Percentiles rank a stretch among this genome's conserved stretches.
phyloP scores from a whole-genome alignment of 2,888 invertebrate genomes.

The Papilio gigon region DNA sequence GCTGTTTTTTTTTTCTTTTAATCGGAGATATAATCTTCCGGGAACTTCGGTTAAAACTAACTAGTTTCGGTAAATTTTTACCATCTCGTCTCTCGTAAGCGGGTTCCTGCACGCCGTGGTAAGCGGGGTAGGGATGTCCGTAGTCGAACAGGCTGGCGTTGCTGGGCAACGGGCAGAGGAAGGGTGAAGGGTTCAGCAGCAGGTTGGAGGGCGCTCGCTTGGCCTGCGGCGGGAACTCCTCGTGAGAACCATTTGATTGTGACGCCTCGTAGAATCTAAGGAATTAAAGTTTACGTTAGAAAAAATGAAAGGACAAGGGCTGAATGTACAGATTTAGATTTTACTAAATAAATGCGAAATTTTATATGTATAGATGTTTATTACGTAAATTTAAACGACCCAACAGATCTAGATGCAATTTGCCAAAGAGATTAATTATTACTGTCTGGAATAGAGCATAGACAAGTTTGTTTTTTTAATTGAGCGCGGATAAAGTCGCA shows the following conservation, averaged over 20 bases:
- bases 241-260: slow-evolving; percentile 74
- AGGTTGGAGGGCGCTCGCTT: slow-evolving; percentile 66
- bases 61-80: slow-evolving; percentile 48
- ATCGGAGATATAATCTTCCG: neutral
- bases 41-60: neutral
- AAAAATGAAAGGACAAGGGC: too few species aligned
- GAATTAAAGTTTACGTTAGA: too few species aligned
- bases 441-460: too few species aligned
- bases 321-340: too few species aligned
- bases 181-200: slow-evolving; percentile 72
- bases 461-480: too few species aligned
- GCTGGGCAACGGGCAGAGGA: slow-evolving; percentile 72
- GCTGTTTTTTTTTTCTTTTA: too few species aligned
- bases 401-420: too few species aligned
- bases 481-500: too few species aligned
- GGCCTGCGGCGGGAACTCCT: slow-evolving; percentile 75
- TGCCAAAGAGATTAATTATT: too few species aligned
- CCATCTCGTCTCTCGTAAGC: slow-evolving; percentile 73
- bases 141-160: slow-evolving; percentile 83
- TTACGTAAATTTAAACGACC: too few species aligned
- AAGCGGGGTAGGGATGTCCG: slow-evolving; percentile 70
- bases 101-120: slow-evolving; percentile 60
- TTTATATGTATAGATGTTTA: too few species aligned
- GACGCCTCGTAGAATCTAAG: slow-evolving; percentile 78
- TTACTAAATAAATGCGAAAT: too few species aligned